phyloP scores from a whole-genome alignment of 2,888 invertebrate species.

The Silvanus unidentatus region DNA sequence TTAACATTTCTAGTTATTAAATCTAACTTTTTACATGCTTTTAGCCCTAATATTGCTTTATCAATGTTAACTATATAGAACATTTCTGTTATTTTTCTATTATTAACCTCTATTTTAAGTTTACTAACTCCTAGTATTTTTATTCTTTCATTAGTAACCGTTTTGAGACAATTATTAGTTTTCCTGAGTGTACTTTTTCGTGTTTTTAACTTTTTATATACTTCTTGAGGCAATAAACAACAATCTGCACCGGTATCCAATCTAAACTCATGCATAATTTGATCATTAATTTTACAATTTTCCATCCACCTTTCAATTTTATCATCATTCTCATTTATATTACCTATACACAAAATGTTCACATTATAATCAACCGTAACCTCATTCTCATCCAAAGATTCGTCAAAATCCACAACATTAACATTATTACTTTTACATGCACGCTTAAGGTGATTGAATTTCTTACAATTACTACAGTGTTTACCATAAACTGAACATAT shows the following conservation, averaged over 20 bases:
- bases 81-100: background rate
- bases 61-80: background rate
- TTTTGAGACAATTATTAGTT: background rate
- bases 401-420: background rate
- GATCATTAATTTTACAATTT: background rate
- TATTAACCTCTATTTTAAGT: background rate
- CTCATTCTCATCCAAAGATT: too few relatives aligned
- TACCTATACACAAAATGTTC: too few relatives aligned
- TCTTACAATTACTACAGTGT: conserved; percentile 2
- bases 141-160: background rate
- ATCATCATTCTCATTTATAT: conserved; percentile 1
- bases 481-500: conserved; percentile 7
- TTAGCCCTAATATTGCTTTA: conserved; percentile 2
- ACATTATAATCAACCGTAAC: too few relatives aligned
- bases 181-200: background rate
- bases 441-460: conserved; percentile 3
- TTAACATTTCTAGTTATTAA: conserved; percentile 8
- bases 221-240: background rate
- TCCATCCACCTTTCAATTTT: conserved; percentile 1
- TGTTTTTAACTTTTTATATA: background rate
- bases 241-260: conserved; percentile 9
- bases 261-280: conserved; percentile 3
- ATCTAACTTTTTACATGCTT: conserved; percentile 3
- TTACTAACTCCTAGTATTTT: background rate
- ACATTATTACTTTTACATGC: conserved; percentile 3